Evolutionary conservation across 2,113 vertebrate genomes (phyloP), one percentile per base, ranked within the genome.

Genomic region (Catagonus wagneri): DNA sequence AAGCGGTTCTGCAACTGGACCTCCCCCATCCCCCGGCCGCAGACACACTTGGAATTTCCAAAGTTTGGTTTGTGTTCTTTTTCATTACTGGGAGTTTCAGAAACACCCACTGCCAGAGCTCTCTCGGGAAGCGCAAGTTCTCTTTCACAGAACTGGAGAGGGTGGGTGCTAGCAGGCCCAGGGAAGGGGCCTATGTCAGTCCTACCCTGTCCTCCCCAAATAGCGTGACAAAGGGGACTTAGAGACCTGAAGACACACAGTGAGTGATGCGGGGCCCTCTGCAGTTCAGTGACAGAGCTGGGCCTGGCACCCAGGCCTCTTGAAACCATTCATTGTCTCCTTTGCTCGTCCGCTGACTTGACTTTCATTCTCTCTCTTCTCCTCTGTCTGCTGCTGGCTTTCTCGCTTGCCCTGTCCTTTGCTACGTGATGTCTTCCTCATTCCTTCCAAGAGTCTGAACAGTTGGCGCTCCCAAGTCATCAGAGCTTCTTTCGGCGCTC

Each of bases 1-100:
- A 94, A 86, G 93, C 36, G 78, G 93, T 63, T 7, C 58, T n/a
- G 85, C 17, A 13, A 12, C 29, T 68, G 0, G 29, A 50, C 60
- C 60, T 65, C 0, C 0, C 2, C 7, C 92, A 68, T n/a, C 32
- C 23, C 69, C 60, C n/a, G 89, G 93, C 87, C 94, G 75, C 83
- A 97, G 90, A 92, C 92, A 84, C 80, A 90, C 61, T 92, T 81
- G 80, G 88, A 95, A 90, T 97, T 96, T 93, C 75, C 54, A 96
- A 86, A 91, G 74, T 90, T 97, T 71, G 75, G 16, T 93, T 96
- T 94, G 78, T 92, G 75, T 75, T 94, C 32, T 61, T 95, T 96
- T 92, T 94, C 84, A 92, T 88, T 84, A 50, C 79, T 93, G 52
- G 29, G 68, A 80, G 44, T 90, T 96, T 91, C 69, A 92, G 93